Conservation (phyloP, 1,140 invertebrate genomes). For the Bombus superbus region DNA sequence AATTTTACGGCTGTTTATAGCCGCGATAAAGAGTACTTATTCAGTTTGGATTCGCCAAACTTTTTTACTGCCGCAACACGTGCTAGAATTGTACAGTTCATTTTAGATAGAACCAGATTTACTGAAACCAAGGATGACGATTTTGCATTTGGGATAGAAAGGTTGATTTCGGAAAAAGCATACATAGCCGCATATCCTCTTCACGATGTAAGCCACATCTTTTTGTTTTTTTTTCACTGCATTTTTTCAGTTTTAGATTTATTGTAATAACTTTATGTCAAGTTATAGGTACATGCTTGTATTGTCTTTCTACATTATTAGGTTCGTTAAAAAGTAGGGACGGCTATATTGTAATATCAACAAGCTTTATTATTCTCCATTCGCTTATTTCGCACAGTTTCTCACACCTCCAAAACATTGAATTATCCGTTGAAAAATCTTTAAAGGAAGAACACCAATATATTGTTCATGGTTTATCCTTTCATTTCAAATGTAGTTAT, state of each 20-base stretch:
- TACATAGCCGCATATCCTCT: slow-evolving; percentile 95
- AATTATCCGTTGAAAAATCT: not conserved
- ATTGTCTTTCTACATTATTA: not conserved
- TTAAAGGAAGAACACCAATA: not conserved
- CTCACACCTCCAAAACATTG: not conserved
- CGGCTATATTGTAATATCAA: not conserved
- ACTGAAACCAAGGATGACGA: slow-evolving; percentile 85
- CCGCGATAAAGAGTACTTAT: slow-evolving; percentile 94
- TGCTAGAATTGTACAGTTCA: slow-evolving; percentile 95
- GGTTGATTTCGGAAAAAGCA: slow-evolving; percentile 89
- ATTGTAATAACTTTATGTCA: not conserved
- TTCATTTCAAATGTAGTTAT: not conserved
- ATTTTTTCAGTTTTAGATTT: not conserved
- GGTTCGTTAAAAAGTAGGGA: not conserved
- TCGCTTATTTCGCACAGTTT: no score
- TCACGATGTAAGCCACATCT: slow-evolving; percentile 89
- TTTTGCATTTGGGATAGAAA: slow-evolving; percentile 92
- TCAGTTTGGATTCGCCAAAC: slow-evolving; percentile 90
- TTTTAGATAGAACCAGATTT: slow-evolving; percentile 94
- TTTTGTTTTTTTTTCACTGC: not conserved
- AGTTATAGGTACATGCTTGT: not conserved
- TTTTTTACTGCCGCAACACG: slow-evolving; percentile 94
- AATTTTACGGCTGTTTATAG: slow-evolving; percentile 92
- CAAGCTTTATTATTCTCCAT: not conserved
- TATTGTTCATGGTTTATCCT: not conserved